A percentile compares a stretch with the other conserved stretches of the same genome.
These are phyloP conservation scores for Laterallus jamaicensis DNA, from an alignment of 2,113 vertebrate genomes.

Conservation along the genomic window DNA sequence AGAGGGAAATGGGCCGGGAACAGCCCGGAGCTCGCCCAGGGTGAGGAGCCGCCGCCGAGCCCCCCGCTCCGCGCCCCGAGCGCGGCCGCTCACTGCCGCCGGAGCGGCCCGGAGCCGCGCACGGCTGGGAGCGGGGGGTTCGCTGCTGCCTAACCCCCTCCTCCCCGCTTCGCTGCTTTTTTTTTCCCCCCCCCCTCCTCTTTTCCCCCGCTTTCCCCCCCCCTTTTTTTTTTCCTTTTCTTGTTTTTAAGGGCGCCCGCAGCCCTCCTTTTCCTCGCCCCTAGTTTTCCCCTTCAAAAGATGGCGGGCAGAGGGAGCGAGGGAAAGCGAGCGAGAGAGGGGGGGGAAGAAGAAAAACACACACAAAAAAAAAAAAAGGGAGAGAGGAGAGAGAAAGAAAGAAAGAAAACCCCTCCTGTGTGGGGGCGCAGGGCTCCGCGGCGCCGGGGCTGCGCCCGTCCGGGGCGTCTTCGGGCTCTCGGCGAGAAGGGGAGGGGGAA, in stretches of 20 bases:
- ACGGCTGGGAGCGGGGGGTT: background rate
- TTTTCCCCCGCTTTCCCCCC: too few species aligned
- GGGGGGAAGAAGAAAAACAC: conserved; percentile 24
- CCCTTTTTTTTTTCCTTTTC: too few species aligned
- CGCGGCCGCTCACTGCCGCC: background rate
- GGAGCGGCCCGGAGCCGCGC: background rate
- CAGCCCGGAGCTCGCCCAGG: background rate
- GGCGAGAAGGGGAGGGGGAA: background rate
- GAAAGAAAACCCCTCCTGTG: background rate
- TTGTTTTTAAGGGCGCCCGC: background rate
- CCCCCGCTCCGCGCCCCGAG: background rate
- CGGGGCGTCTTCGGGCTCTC: background rate
- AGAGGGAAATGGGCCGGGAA: background rate
- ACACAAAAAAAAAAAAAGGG: background rate
- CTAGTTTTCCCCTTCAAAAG: conserved; percentile 81
- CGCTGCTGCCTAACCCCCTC: background rate
- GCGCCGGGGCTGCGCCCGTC: conserved; percentile 37
- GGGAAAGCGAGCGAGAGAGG: conserved; percentile 59
- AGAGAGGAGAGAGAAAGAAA: background rate
- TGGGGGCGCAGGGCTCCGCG: conserved; percentile 16
- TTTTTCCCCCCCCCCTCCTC: background rate
- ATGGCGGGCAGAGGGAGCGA: conserved; percentile 87
- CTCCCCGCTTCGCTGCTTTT: background rate
- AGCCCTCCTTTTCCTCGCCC: conserved; percentile 3
- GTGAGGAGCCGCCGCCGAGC: background rate